phyloP scores from a whole-genome alignment of 92 coral and sea anemone species.

The Heteractis magnifica region DNA sequence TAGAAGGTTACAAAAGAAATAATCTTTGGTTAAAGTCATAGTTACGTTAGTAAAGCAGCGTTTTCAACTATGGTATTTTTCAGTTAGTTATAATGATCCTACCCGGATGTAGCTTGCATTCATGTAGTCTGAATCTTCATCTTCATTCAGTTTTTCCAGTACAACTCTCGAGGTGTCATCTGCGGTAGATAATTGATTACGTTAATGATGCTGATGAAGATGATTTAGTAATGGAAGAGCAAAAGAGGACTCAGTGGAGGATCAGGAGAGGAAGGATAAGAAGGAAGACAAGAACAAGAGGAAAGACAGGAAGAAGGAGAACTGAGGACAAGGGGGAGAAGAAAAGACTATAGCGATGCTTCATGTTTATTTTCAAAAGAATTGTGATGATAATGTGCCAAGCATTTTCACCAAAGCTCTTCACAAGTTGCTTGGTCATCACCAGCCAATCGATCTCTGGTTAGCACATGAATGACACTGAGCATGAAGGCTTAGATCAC shows the following conservation, averaged over 20 bases:
- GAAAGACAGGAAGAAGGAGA: neutral
- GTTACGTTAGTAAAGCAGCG: too few species aligned
- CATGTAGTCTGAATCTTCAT: constrained; percentile 19
- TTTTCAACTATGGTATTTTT: neutral
- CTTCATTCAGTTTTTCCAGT: neutral
- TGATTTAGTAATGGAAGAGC: neutral
- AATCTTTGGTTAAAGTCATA: neutral
- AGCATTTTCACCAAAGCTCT: too few species aligned
- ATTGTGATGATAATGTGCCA: too few species aligned
- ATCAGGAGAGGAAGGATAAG: neutral
- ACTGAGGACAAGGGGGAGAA: neutral
- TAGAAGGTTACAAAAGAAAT: neutral
- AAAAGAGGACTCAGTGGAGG: neutral
- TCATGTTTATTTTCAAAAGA: too few species aligned
- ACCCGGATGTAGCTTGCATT: constrained; percentile 26
- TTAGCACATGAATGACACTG: too few species aligned
- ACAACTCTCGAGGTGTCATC: constrained; percentile 25
- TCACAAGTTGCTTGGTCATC: too few species aligned
- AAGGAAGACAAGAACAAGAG: neutral
- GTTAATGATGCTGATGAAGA: neutral
- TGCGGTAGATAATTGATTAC: neutral
- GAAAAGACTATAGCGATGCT: neutral
- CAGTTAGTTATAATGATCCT: neutral
- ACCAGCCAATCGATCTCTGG: too few species aligned
- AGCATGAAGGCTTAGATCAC: too few species aligned